Conservation (phyloP, 2,797 vertebrate species). For the Spinibarbus caldwelli region DNA sequence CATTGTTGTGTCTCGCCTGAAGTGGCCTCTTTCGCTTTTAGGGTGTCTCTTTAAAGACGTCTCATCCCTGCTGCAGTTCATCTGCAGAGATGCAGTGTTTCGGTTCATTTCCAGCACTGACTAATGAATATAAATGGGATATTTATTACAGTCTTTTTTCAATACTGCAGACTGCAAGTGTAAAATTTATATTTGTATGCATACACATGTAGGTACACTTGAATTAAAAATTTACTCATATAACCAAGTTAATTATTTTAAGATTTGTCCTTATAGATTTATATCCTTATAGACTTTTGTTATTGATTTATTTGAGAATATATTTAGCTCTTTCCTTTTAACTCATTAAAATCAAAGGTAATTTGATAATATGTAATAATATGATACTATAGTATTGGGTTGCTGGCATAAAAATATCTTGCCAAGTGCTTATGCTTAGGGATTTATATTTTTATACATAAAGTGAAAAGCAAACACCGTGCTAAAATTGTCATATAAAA, state of each 20-base stretch:
- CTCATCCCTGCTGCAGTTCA: slow-evolving; percentile 1
- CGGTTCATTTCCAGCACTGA: background rate
- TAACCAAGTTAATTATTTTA: background rate
- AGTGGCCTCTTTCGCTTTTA: slow-evolving; percentile 48
- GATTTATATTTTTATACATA: background rate
- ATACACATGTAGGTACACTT: background rate
- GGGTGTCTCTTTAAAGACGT: slow-evolving; percentile 16
- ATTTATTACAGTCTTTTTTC: background rate
- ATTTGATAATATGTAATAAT: background rate
- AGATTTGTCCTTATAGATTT: background rate
- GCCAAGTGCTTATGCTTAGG: background rate
- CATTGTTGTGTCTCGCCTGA: slow-evolving; percentile 58
- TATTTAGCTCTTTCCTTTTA: background rate
- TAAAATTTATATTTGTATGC: background rate
- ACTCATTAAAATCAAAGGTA: background rate
- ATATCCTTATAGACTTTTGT: background rate
- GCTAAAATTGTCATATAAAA: background rate
- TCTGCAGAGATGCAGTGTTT: background rate
- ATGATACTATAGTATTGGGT: background rate
- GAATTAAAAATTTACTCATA: background rate
- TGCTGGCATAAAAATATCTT: background rate
- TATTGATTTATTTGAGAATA: background rate
- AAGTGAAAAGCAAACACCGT: background rate
- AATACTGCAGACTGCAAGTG: background rate
- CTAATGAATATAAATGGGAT: background rate